These are phyloP conservation scores for Lepidostoma basale DNA, from an alignment of 1,140 invertebrate species.

Conservation along the genomic window DNA sequence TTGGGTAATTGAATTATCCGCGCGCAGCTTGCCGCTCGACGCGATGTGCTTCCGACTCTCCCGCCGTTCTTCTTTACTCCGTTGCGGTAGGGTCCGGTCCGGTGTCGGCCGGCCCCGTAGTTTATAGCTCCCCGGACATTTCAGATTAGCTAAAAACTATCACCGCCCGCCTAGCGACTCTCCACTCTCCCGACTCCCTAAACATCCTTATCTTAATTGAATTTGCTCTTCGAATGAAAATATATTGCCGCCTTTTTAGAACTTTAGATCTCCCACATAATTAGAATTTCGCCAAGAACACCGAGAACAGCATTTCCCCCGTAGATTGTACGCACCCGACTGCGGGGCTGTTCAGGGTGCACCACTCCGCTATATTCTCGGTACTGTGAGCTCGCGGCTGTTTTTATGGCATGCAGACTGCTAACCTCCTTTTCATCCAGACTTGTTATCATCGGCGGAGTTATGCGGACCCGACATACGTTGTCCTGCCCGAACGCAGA, in stretches of 20 bases:
- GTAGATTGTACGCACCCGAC: too few relatives aligned
- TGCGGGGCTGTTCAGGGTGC: too few relatives aligned
- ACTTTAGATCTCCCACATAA: not conserved
- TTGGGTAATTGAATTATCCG: constrained; percentile 17
- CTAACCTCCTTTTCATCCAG: too few relatives aligned
- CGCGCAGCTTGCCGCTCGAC: constrained; percentile 4
- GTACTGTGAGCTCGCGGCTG: too few relatives aligned
- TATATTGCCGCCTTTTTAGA: not conserved
- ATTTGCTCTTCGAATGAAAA: constrained; percentile 11
- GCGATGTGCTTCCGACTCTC: constrained; percentile 6
- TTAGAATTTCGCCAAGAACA: not conserved
- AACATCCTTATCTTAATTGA: constrained; percentile 10
- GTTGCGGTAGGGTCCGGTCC: not conserved
- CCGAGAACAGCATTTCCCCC: too few relatives aligned
- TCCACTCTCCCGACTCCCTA: not conserved
- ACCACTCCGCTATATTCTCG: too few relatives aligned
- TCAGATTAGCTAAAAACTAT: constrained; percentile 23
- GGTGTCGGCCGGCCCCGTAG: not conserved
- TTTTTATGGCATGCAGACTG: too few relatives aligned
- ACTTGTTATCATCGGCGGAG: too few relatives aligned
- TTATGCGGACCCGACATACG: too few relatives aligned
- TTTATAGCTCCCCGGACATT: constrained; percentile 23
- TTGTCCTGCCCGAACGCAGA: too few relatives aligned
- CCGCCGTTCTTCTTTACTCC: not conserved
- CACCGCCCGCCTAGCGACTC: not conserved